phyloP scores from a whole-genome alignment of 1,140 invertebrate genomes.

The Dysdera silvatica region DNA sequence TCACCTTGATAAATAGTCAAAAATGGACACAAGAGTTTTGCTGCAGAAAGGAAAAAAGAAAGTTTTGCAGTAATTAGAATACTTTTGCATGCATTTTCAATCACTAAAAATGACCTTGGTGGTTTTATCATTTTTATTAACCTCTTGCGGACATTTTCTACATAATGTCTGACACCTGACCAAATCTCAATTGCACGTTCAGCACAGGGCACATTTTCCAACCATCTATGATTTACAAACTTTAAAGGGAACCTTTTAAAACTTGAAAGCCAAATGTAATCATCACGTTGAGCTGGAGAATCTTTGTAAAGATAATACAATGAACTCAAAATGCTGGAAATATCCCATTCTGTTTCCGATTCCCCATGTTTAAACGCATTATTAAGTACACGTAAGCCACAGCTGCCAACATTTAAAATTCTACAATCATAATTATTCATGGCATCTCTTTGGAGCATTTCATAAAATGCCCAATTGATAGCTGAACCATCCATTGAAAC shows the following conservation, averaged over 20 bases:
- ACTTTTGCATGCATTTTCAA: background rate
- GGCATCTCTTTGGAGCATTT: conserved; percentile 23
- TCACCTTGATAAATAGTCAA: background rate
- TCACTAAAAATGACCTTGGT: background rate
- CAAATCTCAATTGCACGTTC: conserved; percentile 4
- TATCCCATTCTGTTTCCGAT: background rate
- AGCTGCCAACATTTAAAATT: conserved; percentile 28
- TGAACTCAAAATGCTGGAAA: background rate
- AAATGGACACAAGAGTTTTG: background rate
- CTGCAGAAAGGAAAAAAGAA: background rate
- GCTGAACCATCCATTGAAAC: conserved; percentile 35
- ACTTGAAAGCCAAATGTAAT: background rate
- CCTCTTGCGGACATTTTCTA: background rate
- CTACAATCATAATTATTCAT: conserved; percentile 17
- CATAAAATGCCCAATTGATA: conserved; percentile 34
- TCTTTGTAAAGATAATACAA: conserved; percentile 14
- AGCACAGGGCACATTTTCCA: conserved; percentile 12
- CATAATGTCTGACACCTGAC: background rate
- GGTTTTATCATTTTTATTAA: background rate
- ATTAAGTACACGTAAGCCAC: background rate
- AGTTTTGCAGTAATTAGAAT: background rate
- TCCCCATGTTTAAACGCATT: background rate
- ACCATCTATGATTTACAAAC: conserved; percentile 24
- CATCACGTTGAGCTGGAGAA: conserved; percentile 5
- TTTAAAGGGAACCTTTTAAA: conserved; percentile 1